A percentile compares a stretch with the other conserved stretches of the same genome.
phyloP scores from a whole-genome alignment of 2,888 invertebrate genomes.

The Lampropteryx suffumata region DNA sequence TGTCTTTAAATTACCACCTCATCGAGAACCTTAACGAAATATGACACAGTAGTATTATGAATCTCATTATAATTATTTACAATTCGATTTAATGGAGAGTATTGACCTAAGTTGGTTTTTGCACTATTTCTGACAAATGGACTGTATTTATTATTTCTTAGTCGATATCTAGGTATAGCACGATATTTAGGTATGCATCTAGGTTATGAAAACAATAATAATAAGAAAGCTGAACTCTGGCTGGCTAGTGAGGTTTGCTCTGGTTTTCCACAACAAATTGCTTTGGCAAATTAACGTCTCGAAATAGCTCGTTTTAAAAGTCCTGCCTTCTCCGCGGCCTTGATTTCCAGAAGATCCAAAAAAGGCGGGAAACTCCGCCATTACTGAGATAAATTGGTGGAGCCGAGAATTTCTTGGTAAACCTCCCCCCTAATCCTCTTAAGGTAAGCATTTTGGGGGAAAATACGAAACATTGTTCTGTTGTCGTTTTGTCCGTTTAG shows the following conservation, averaged over 20 bases:
- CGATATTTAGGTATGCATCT: no score
- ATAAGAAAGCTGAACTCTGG: no score
- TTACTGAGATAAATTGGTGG: constrained; percentile 74
- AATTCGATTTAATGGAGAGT: no score
- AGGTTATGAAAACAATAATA: no score
- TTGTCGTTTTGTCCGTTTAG: constrained; percentile 29
- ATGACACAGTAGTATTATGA: no score
- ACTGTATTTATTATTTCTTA: no score
- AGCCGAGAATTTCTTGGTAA: constrained; percentile 52
- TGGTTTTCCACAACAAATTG: constrained; percentile 69
- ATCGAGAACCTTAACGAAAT: no score
- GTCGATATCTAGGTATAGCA: no score
- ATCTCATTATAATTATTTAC: no score
- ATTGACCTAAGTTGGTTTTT: no score
- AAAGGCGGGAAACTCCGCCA: constrained; percentile 70
- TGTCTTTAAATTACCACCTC: no score
- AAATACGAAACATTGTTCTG: constrained; percentile 32
- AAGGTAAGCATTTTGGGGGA: constrained; percentile 51
- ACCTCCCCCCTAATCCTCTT: constrained; percentile 40
- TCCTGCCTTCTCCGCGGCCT: constrained; percentile 46
- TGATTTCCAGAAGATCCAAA: constrained; percentile 68
- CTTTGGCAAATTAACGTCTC: constrained; percentile 63
- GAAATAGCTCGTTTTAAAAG: constrained; percentile 63
- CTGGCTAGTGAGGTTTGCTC: not conserved
- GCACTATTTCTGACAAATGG: no score